Evolutionary conservation across 1,140 invertebrate genomes (phyloP).

Genomic region (Holotrichia oblita): DNA sequence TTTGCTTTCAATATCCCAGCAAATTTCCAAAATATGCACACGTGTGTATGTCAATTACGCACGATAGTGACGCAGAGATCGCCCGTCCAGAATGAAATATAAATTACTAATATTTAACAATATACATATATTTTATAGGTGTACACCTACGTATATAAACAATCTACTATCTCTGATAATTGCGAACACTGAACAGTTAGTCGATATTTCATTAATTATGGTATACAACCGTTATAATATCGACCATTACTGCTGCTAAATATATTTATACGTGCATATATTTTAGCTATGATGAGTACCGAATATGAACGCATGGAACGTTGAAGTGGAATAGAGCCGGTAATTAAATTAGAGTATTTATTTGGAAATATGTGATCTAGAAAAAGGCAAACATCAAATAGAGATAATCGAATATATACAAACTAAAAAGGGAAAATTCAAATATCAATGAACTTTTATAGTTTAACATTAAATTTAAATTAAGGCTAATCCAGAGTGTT

Average conservation of each 20-base stretch:
- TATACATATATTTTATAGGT: not conserved
- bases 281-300: not conserved
- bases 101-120: conserved; percentile 5
- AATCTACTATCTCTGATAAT: not conserved
- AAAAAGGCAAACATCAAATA: too few relatives aligned
- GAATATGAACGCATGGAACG: too few relatives aligned
- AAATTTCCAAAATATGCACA: not conserved
- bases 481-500: too few relatives aligned
- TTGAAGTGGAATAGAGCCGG: too few relatives aligned
- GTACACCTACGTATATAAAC: not conserved
- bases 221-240: not conserved
- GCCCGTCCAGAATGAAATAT: not conserved
- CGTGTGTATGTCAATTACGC: not conserved
- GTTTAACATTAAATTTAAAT: too few relatives aligned
- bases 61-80: not conserved
- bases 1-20: not conserved
- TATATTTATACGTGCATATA: not conserved
- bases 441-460: too few relatives aligned
- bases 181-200: not conserved
- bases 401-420: too few relatives aligned
- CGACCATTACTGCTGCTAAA: not conserved
- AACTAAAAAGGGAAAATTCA: too few relatives aligned
- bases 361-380: too few relatives aligned
- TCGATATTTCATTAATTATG: conserved; percentile 12
- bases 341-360: too few relatives aligned